These are phyloP conservation scores for Epizoanthus rinbou DNA, from an alignment of 92 coral and sea anemone species.

Conservation along the genomic window DNA sequence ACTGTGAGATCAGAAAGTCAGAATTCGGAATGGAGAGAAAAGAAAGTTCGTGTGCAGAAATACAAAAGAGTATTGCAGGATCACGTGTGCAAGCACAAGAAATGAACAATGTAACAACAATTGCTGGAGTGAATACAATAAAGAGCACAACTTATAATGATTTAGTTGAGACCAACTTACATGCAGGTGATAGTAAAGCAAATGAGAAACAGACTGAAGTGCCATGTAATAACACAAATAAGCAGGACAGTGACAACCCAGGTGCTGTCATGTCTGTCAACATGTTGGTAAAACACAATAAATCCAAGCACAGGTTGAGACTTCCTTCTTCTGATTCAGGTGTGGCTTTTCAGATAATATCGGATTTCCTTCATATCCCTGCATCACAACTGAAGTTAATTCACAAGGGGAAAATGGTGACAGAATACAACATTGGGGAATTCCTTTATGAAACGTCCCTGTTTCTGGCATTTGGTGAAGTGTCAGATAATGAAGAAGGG, in stretches of 20 bases:
- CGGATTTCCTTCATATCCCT: conserved; percentile 72
- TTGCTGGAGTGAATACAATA: not conserved
- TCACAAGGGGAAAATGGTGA: conserved; percentile 83
- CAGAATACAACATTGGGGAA: conserved; percentile 52
- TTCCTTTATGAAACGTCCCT: conserved; percentile 61
- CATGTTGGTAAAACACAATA: conserved; percentile 75
- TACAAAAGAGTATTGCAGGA: not conserved
- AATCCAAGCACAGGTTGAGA: conserved; percentile 66
- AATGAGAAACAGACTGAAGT: not conserved
- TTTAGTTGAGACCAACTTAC: not conserved
- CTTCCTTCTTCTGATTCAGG: conserved; percentile 38
- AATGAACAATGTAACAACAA: not conserved
- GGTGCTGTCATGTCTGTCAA: conserved; percentile 40
- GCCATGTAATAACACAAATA: not conserved
- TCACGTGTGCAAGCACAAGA: not conserved
- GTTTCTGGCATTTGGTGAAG: conserved; percentile 93
- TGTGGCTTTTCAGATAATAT: conserved; percentile 55
- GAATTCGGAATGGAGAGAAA: not conserved
- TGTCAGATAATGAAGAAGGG: conserved; percentile 87
- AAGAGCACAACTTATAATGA: not conserved
- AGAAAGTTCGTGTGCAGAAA: not conserved
- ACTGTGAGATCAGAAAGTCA: not conserved
- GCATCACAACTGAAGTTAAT: conserved; percentile 73
- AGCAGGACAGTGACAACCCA: not conserved
- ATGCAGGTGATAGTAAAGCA: not conserved